Percentiles rank a stretch among this genome's conserved stretches.
Conservation (phyloP, 2,113 vertebrate genomes). For the Hirundichthys speculiger region DNA sequence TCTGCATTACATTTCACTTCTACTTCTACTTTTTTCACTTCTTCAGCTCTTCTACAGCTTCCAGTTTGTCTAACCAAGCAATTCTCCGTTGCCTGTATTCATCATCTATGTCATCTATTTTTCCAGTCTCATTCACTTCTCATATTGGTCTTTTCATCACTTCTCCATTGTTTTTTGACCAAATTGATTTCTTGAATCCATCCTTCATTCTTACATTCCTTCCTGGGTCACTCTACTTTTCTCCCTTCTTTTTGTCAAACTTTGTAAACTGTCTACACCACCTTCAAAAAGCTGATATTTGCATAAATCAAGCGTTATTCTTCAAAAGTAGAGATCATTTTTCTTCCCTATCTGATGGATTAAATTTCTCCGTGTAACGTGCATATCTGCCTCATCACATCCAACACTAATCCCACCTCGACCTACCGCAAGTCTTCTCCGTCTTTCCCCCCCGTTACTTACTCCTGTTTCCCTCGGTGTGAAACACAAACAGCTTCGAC, state of each 20-base stretch:
- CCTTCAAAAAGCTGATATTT: background rate
- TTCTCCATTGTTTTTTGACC: too few relatives aligned
- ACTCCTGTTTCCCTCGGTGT: background rate
- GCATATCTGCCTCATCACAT: conserved; percentile 46
- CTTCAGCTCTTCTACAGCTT: too few relatives aligned
- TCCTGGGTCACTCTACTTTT: background rate
- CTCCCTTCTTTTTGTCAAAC: background rate
- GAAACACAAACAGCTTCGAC: conserved; percentile 15
- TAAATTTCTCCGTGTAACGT: conserved; percentile 46
- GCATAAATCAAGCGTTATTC: background rate
- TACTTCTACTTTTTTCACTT: too few relatives aligned
- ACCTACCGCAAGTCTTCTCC: conserved; percentile 23
- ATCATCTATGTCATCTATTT: too few relatives aligned
- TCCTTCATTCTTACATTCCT: background rate
- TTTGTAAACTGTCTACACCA: background rate
- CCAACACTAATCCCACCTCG: conserved; percentile 50
- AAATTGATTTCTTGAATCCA: too few relatives aligned
- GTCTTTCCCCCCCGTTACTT: background rate
- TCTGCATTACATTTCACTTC: too few relatives aligned
- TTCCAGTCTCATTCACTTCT: too few relatives aligned
- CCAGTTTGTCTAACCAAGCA: too few relatives aligned
- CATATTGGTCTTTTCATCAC: too few relatives aligned
- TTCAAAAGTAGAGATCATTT: conserved; percentile 16
- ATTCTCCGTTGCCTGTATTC: too few relatives aligned
- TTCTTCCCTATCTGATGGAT: conserved; percentile 31